phyloP scores from a whole-genome alignment of 1,140 invertebrate genomes.

The Conus ventricosus region DNA sequence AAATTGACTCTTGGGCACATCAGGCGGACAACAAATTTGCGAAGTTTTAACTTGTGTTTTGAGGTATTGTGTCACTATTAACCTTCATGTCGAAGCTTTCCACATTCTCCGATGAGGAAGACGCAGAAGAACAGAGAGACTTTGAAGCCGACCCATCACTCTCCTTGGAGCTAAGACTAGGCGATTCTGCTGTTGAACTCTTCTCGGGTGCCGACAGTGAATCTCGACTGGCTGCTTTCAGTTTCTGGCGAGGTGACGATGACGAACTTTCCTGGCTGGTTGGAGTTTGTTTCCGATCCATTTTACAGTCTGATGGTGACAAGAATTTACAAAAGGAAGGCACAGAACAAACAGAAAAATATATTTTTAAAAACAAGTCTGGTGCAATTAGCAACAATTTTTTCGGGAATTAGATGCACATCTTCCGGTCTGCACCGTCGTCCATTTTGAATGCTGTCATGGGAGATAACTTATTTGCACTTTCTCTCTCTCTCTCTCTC shows the following conservation, averaged over 20 bases:
- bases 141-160: slow-evolving; percentile 77
- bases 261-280: neutral
- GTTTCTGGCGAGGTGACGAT: slow-evolving; percentile 6
- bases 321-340: neutral
- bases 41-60: no score
- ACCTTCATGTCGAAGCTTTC: slow-evolving; percentile 65
- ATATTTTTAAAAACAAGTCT: neutral
- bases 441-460: neutral
- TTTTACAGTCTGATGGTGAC: neutral
- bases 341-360: neutral
- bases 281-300: slow-evolving; percentile 25
- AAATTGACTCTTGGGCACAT: no score
- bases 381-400: no score
- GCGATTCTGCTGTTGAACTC: slow-evolving; percentile 48
- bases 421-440: neutral
- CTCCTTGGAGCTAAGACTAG: slow-evolving; percentile 53
- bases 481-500: neutral
- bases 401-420: no score
- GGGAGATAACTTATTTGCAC: neutral
- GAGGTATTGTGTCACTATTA: neutral
- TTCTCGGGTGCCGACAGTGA: slow-evolving; percentile 43
- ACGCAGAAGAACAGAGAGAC: slow-evolving; percentile 79
- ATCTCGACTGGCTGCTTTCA: slow-evolving; percentile 21
- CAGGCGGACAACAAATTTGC: no score
- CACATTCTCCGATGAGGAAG: slow-evolving; percentile 80